Evolutionary conservation across 2,797 vertebrate genomes (phyloP), one percentile per base, ranked within the genome.

Genomic region (Rhabdomys pumilio): DNA sequence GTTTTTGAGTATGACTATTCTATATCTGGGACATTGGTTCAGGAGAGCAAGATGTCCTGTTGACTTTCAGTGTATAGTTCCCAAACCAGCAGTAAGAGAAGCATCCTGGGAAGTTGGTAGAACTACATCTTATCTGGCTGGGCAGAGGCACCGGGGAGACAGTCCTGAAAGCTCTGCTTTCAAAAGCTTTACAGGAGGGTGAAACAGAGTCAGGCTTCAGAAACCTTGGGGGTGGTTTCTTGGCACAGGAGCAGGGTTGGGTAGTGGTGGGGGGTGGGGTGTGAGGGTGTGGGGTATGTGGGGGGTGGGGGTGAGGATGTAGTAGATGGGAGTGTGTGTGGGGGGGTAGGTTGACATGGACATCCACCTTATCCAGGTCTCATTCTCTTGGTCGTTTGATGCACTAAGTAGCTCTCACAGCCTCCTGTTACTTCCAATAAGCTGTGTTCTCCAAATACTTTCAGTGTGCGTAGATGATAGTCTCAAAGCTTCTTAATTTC

Each of bases 21-120:
- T 20, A 96, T 53, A 76, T 29, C 22, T 59, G 83, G 26, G 59
- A 0, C 34, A 34, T 69, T 84, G 44, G 38, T 91, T 10, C n/a
- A n/a, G 34, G 81, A 63, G 17, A 57, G 31, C 15, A 63, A 6
- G 14, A 0, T 67, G 9, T 41, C 47, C 2, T 3, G 38, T 41
- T 92, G 31, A 11, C 69, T 79, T 61, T 96, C 83, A 72, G 89
- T 82, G 22, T 86, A 38, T 89, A 47, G 17, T 79, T 31, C 15
- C 61, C 17, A 77, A 63, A 76, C n/a, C 38, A 53, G 7, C 31
- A 77, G 57, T 24, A 50, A 31, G 34, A 55, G 41, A 10, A 53
- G 47, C 47, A 89, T 65, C 29, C 1, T 73, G 26, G 73, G 50
- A 72, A 92, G 59, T 88, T 95, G 19, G 17, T 85, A 63, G 73